Percentiles rank a stretch among this genome's conserved stretches.
phyloP scores from a whole-genome alignment of 2,888 invertebrate genomes.

The Acrobasis consociella region DNA sequence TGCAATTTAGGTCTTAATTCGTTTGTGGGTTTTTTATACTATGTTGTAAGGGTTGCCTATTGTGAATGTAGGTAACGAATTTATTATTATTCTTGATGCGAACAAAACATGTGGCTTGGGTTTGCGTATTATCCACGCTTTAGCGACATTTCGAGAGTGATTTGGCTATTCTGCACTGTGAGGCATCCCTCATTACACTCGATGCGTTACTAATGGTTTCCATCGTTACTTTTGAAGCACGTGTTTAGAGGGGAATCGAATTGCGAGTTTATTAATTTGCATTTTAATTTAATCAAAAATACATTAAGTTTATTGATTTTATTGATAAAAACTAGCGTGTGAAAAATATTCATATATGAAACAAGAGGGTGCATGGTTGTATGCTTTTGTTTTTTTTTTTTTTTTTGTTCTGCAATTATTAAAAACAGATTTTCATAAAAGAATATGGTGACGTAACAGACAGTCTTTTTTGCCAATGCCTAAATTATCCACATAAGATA shows the following conservation, averaged over 20 bases:
- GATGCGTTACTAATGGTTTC: constrained; percentile 58
- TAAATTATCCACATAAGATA: too few relatives aligned
- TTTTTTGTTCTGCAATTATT: too few relatives aligned
- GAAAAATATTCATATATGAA: not conserved
- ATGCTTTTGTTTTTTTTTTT: too few relatives aligned
- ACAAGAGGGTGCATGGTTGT: too few relatives aligned
- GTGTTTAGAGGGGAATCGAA: constrained; percentile 51
- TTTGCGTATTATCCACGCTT: constrained; percentile 70
- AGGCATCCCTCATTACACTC: constrained; percentile 43
- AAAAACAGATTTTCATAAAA: too few relatives aligned
- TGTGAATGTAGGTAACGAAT: constrained; percentile 40
- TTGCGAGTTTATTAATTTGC: constrained; percentile 37
- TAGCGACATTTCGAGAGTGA: constrained; percentile 76
- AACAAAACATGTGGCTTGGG: constrained; percentile 75
- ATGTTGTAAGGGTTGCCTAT: constrained; percentile 33
- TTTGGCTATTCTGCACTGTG: constrained; percentile 63
- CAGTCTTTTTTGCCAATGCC: too few relatives aligned
- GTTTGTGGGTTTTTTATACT: constrained; percentile 38
- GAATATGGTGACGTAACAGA: too few relatives aligned
- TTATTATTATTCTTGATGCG: constrained; percentile 71
- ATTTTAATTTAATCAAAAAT: constrained; percentile 27
- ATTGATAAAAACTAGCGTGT: constrained; percentile 7
- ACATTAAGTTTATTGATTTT: constrained; percentile 19
- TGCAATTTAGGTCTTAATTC: constrained; percentile 31
- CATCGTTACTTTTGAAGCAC: constrained; percentile 61